Evolutionary conservation across 2,113 vertebrate species (phyloP), one percentile per base, ranked within the genome.

Genomic region (Romanogobio albipinnatus): DNA sequence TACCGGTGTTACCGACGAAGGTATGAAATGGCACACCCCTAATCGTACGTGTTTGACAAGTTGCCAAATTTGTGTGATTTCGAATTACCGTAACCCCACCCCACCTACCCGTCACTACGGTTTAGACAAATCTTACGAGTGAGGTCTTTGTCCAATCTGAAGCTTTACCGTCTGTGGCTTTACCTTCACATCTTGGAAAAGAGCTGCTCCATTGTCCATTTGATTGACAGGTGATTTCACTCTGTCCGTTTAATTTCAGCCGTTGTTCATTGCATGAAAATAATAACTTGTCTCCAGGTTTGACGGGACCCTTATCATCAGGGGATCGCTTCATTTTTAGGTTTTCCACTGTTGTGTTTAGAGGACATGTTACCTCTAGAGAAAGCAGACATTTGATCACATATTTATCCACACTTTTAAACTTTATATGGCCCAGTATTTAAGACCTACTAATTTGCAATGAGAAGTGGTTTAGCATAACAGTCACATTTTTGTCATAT

Each of bases 111-210:
- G 29, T 29, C 29, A 29, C 29, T 29, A 2, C 29, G 29, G 29
- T 29, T 29, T 29, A 29, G 29, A 29, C 29, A 29, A 29, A 29
- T 29, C 29, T 29, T 29, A 29, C 29, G 29, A 29, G 29, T 29
- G 29, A 29, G 29, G 29, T 51, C 9, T 58, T 76, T 76, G 26
- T 53, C 17, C 75, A 58, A 5, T 75, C 45, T 10, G 10, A 24
- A 26, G 15, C 7, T 76, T n/a, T 19, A 2, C 24, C 0, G 0
- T 56, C 26, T 36, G 4, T 39, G 26, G 22, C 24, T 80, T 92
- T 93, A 97, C 96, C 95, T 87, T 88, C 3, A 84, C 96, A 98
- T 26, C 11, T 88, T 68, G 96, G 96, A 6, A 90, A 91, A 0
- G 85, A 13, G 0, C 1, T 56, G 88, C 82, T 95, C 97, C 96